Base-by-base conservation (phyloP, 2,888 invertebrate species). In the Tromatobia lineatoria region DNA sequence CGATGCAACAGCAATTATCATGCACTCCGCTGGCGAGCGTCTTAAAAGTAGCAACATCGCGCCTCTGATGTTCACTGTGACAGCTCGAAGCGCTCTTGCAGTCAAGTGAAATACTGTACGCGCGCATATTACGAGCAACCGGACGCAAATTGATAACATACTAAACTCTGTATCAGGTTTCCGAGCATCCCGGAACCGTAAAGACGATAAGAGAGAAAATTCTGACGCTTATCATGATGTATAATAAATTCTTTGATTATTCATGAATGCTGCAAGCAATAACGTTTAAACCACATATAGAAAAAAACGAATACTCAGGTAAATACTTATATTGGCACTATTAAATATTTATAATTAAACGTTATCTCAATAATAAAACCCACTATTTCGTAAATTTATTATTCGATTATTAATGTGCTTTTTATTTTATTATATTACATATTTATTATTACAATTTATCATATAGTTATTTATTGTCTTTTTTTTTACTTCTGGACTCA, bases 81-180 rank as follows among this genome's bases (percentile, higher is more conserved):
- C 2, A 50, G 54, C 18, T 57, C 29, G 45, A 42, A 59, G 52
- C 50, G 66, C 38, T 42, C 50, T 73, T n/a, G 66, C 38, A 47
- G 54, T 52, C 42, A 38, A 52, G 52, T 25, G 23, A 54, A 38
- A n/a, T 11, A 54, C 42, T 47, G 50, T 70, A 18, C 50, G 7
- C 52, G 20, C 20, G 59, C 13, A n/a, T 34, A 47, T 67, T n/a
- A 50, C 47, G 47, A 57, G 38, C 57, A 34, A 29, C 82, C 82
- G 82, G 82, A 82, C 67, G 59, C 67, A 25, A 42, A 73, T 69
- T 67, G 50, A 59, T 82, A 82, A 73, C 77, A 25, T 71, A 73
- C 23, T 18, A 25, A 38, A 52, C 59, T 50, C 67, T 59, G 59
- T 69, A 82, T 82, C 82, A 23, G 18, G 29, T 20, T n/a, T 10